phyloP scores from a whole-genome alignment of 1,140 invertebrate species.

The Mamestra configurata region DNA sequence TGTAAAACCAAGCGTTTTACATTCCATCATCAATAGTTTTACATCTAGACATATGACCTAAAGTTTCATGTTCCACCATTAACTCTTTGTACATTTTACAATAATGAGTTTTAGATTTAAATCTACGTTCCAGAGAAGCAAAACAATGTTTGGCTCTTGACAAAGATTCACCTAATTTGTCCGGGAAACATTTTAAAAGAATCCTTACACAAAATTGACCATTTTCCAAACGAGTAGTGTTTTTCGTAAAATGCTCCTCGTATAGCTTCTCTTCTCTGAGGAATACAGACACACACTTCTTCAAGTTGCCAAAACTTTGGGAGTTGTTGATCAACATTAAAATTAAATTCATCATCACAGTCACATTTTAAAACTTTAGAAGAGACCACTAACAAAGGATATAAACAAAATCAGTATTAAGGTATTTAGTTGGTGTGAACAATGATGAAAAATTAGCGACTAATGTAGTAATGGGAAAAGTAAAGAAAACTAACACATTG shows the following conservation, averaged over 20 bases:
- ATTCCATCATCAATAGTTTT: not conserved
- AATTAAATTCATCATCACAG: no score
- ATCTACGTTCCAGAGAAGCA: not conserved
- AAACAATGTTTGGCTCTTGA: not conserved
- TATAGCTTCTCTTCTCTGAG: not conserved
- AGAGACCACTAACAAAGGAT: no score
- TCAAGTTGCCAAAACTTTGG: no score
- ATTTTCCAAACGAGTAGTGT: not conserved
- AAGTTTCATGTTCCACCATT: conserved; percentile 1
- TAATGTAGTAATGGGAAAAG: no score
- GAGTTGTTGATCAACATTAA: no score
- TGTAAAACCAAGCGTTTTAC: no score
- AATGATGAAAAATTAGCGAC: no score
- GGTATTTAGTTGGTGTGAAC: no score
- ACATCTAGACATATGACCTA: not conserved
- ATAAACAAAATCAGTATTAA: no score
- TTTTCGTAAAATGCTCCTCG: not conserved
- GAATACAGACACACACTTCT: not conserved
- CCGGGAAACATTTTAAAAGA: not conserved
- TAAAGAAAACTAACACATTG: no score
- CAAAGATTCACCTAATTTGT: not conserved
- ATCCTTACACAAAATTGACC: not conserved
- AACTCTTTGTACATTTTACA: not conserved
- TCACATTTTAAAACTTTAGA: no score
- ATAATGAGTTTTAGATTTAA: not conserved